These are phyloP conservation scores for Formica aserva DNA, from an alignment of 2,888 invertebrate species.

Conservation along the genomic window DNA sequence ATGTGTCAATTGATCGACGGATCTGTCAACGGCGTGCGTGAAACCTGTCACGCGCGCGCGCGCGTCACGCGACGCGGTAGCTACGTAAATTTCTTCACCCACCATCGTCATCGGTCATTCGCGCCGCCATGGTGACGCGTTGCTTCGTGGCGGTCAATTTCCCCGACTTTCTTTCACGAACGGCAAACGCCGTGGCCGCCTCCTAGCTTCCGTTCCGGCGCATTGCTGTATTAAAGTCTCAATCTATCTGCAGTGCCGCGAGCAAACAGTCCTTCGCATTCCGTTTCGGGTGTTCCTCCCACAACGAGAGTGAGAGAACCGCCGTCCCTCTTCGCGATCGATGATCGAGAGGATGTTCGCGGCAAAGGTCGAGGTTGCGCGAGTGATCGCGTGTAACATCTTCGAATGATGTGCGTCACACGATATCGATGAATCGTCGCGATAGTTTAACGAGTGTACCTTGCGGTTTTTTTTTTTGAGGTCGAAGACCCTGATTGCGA, in stretches of 20 bases:
- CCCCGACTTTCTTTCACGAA: constrained; percentile 75
- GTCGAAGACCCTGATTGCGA: not conserved
- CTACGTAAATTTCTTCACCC: constrained; percentile 68
- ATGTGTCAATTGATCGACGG: not conserved
- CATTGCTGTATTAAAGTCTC: constrained; percentile 43
- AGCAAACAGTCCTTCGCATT: not conserved
- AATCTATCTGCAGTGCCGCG: constrained; percentile 39
- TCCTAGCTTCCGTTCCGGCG: constrained; percentile 62
- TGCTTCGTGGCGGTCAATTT: constrained; percentile 73
- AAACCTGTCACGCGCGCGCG: constrained; percentile 3
- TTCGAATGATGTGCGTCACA: constrained; percentile 3
- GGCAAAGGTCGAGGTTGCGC: constrained; percentile 32
- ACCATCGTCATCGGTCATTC: constrained; percentile 54
- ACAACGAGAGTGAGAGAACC: not conserved
- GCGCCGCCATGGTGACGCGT: constrained; percentile 54
- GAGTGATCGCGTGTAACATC: constrained; percentile 10
- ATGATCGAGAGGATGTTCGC: constrained; percentile 40
- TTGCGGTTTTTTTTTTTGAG: constrained; percentile 15
- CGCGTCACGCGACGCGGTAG: constrained; percentile 64
- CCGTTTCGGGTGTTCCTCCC: constrained; percentile 8
- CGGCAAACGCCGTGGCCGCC: constrained; percentile 52
- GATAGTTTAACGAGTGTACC: constrained; percentile 3
- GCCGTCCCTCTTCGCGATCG: not conserved
- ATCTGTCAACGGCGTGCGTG: constrained; percentile 18
- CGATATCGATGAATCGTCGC: not conserved